Evolutionary conservation across 1,140 invertebrate genomes (phyloP), one percentile per base, ranked within the genome.

Genomic region (Cyrtorhinus lividipennis): DNA sequence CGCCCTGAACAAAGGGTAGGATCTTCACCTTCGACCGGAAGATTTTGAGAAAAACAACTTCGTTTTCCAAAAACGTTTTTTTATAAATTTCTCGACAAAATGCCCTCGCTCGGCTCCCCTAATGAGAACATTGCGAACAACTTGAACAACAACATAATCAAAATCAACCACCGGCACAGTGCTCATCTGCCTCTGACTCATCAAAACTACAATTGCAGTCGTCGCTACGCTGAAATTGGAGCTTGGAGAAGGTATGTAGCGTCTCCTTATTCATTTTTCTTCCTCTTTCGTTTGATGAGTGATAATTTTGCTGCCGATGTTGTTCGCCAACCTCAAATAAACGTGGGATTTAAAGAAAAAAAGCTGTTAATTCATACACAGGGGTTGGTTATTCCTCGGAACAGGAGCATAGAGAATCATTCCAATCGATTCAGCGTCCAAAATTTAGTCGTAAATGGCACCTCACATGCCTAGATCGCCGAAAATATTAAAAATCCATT

Each of bases 151-250:
- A 65, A 63, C 62, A 57, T 64, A 22, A 61, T 64, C 24, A 59
- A 60, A 22, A 64, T 64, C 20, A 57, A 61, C 27, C 58, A 60
- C 18, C 20, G 63, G 45, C 58, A 67, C 27, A 57, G 60, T 1
- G 58, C 62, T 18, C 56, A 63, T 53, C 48, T 63, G 10, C 38
- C 61, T 3, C 58, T 65, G 2, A 62, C 63, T 0, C 64, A 60
- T 30, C 56, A 53, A 22, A 64, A 64, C 57, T 62, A 58, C 66
- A 66, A 66, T 53, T 66, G 66, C 66, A 66, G 66, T 27, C 25
- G 66, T 2, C 27, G 66, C 3, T 66, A 66, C 30, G 66, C 66
- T 13, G 66, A 66, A 61, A 64, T 66, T 44, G 63, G 63, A 24
- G 59, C 57, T 24, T 66, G 66, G 63, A 59, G 58, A 30, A 62